Conservation (phyloP, 2,797 vertebrate genomes). For the Kryptopterus vitreolus region DNA sequence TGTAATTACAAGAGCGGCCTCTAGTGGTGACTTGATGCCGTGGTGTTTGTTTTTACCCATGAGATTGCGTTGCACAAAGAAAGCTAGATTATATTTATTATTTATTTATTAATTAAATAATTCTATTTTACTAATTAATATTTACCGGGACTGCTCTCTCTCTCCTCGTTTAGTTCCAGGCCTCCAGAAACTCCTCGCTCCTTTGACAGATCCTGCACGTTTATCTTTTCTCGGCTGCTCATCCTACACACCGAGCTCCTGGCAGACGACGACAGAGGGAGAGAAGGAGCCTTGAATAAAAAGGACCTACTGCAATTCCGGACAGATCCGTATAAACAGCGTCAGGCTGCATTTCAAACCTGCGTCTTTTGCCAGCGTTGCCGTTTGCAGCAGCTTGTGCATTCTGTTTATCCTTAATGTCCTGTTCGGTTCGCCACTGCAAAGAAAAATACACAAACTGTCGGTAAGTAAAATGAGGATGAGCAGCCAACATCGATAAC, state of each 20-base stretch:
- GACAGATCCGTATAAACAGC: not conserved
- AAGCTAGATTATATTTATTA: no score
- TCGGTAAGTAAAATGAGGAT: not conserved
- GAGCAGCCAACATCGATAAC: not conserved
- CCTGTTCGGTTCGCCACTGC: conserved; percentile 83
- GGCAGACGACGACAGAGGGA: conserved; percentile 11
- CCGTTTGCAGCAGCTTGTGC: conserved; percentile 65
- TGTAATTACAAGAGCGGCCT: no score
- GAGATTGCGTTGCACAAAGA: no score
- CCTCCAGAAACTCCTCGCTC: conserved; percentile 80
- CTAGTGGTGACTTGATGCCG: no score
- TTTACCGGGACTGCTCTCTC: conserved; percentile 74
- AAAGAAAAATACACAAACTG: conserved; percentile 23
- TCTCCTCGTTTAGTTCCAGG: conserved; percentile 76
- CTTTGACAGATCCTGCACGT: conserved; percentile 88
- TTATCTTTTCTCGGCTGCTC: conserved; percentile 92
- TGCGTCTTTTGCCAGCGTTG: conserved; percentile 74
- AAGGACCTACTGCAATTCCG: not conserved
- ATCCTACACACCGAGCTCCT: conserved; percentile 89
- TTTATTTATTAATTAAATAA: no score
- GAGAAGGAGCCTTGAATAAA: not conserved
- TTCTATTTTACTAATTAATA: no score
- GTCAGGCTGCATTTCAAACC: conserved; percentile 66
- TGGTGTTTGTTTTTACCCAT: no score
- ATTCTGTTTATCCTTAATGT: conserved; percentile 72